Base-by-base conservation (phyloP, 2,888 invertebrate genomes). In the Trissolcus japonicus region DNA sequence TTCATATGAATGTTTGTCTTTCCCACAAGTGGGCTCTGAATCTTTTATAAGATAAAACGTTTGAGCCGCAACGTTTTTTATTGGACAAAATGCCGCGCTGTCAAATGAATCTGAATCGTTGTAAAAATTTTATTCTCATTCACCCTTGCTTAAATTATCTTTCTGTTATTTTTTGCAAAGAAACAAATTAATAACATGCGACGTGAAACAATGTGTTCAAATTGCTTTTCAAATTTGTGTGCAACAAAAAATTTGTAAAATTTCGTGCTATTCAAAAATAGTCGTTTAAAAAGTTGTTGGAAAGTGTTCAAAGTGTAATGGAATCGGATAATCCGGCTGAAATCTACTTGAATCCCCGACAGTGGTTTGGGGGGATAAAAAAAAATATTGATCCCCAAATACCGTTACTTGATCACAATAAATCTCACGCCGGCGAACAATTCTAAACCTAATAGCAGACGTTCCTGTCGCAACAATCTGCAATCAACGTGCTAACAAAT, bases 391-490 rank as follows among this genome's bases (percentile, higher is more conserved):
- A 71, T 71, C 56, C 53, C 56, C 35, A 50, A 51, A 25, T 40
- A 14, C 51, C 69, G 69, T 50, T 62, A 40, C 55, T 50, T 35
- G 55, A 68, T 56, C 40, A 46, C 62, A 57, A 63, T 71, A 72
- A 72, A 65, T 72, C 48, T 17, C 16, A 11, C 13, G 9, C 21
- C 21, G 21, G 21, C 21, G 63, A 62, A 72, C 63, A 72, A 72
- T 72, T 71, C 63, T 57, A 51, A 72, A 48, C 66, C 67, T 46
- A 67, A 66, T 60, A 74, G 50, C 56, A 62, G 61, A 62, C 63
- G 56, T 68, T 54, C 41, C 57, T 67, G 75, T 75, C 63, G 75
- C 63, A 68, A 68, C 75, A 75, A 74, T 75, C 68, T 63, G 62
- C 75, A 68, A 75, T 75, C 75, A 68, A 50, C 41, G 68, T 19